Evolutionary conservation across 2,888 invertebrate genomes (phyloP), one percentile per base, ranked within the genome.

Genomic region (Zeuzera pyrina): DNA sequence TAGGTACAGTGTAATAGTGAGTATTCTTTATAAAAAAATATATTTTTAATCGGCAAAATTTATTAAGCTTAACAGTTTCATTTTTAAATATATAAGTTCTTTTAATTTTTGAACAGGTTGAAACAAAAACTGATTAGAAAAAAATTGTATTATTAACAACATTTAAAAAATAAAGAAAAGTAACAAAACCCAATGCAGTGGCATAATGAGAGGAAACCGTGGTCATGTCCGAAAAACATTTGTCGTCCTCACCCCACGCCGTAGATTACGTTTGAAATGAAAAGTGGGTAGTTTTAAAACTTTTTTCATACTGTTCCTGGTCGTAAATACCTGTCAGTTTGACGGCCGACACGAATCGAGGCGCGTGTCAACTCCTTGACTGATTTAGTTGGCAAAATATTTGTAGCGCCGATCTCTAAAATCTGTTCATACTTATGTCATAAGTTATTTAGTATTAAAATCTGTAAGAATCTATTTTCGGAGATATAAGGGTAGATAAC

Each of bases 231-330:
- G 55, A 68, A 65, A 52, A 56, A 62, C 74, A 74, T 64, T 64
- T 64, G 62, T 64, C 62, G 52, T 47, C n/a, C n/a, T n/a, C n/a
- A n/a, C n/a, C n/a, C n/a, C n/a, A n/a, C 42, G 40, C 42, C 54
- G 70, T 77, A 74, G 76, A 76, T 77, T 77, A 67, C 71, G 61
- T 71, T 65, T 64, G 62, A 73, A 77, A 74, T 77, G 74, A 77
- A 72, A 74, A 76, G 76, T 65, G 69, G 68, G 67, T 74, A 69
- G 73, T 73, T 69, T 59, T 41, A 52, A 56, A 64, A 65, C 63
- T 71, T 68, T 57, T 62, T 65, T 58, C 55, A 53, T 52, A 43
- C 47, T 11, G 22, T 25, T 12, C 51, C 57, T 44, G 38, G 52
- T 63, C 66, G 69, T 72, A 72, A 73, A 70, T 73, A 69, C 58